These are phyloP conservation scores for Chiloscyllium plagiosum DNA, from an alignment of 2,113 vertebrate species.

Conservation along the genomic window DNA sequence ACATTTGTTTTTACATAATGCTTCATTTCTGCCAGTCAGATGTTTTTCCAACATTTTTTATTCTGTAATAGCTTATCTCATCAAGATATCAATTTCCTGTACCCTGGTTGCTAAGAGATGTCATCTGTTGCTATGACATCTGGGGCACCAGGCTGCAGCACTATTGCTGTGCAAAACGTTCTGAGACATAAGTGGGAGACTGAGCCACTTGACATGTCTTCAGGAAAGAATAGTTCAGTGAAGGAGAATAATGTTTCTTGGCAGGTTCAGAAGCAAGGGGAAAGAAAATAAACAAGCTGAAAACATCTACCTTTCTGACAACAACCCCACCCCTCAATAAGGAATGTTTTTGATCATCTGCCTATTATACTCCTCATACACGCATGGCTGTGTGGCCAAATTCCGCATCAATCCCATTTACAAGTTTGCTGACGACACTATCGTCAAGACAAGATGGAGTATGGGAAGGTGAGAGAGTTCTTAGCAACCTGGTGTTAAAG, in stretches of 20 bases:
- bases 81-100: slow-evolving; percentile 5
- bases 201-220: neutral
- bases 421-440: neutral
- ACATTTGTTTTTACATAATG: neutral
- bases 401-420: neutral
- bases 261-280: neutral
- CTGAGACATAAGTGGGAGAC: neutral
- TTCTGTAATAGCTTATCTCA: neutral
- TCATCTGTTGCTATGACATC: slow-evolving; percentile 7
- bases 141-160: neutral
- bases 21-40: neutral
- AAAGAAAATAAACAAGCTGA: neutral
- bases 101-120: neutral
- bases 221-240: neutral
- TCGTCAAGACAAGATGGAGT: too few relatives aligned
- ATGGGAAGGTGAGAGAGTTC: too few relatives aligned
- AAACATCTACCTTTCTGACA: neutral
- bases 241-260: neutral
- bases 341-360: neutral
- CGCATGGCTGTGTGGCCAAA: too few relatives aligned
- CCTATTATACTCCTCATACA: neutral
- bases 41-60: neutral
- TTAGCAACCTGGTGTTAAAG: too few relatives aligned
- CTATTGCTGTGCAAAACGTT: neutral
- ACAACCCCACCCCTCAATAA: neutral